A percentile compares a stretch with the other conserved stretches of the same genome.
Evolutionary conservation across 1,140 invertebrate genomes (phyloP).

Genomic region (Hermetia illucens): DNA sequence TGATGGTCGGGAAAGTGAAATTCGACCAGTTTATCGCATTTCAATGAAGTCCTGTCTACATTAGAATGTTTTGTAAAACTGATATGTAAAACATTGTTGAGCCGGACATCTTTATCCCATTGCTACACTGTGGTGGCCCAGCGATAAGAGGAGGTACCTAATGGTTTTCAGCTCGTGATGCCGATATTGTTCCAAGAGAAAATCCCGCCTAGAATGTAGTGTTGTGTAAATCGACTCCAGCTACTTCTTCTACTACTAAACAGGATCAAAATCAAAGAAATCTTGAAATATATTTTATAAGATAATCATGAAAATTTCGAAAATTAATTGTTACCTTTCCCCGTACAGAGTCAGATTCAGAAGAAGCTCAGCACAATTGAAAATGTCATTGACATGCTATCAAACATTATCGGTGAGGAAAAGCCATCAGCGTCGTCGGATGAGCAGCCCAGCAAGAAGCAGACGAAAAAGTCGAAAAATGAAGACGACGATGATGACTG

Average conservation of each 20-base stretch:
- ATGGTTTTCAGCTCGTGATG: too few relatives aligned
- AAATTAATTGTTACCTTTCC: not conserved
- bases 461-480: constrained; percentile 9
- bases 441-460: not conserved
- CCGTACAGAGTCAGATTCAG: constrained; percentile 57
- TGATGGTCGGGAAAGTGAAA: too few relatives aligned
- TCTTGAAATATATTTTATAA: constrained; percentile 3
- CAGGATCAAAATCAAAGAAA: not conserved
- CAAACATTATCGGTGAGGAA: constrained; percentile 59
- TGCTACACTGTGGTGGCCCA: too few relatives aligned
- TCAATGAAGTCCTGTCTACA: too few relatives aligned
- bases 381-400: constrained; percentile 72
- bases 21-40: too few relatives aligned
- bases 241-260: not conserved
- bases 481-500: constrained; percentile 18
- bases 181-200: too few relatives aligned
- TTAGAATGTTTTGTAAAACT: too few relatives aligned
- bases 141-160: too few relatives aligned
- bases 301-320: not conserved
- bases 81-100: too few relatives aligned
- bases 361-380: constrained; percentile 68
- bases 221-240: too few relatives aligned
- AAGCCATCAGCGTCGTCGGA: constrained; percentile 15
- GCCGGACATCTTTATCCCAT: too few relatives aligned
- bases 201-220: too few relatives aligned